Percentiles rank a stretch among this genome's conserved stretches.
Evolutionary conservation across 1,140 invertebrate genomes (phyloP).

Genomic region (Caerostris darwini): DNA sequence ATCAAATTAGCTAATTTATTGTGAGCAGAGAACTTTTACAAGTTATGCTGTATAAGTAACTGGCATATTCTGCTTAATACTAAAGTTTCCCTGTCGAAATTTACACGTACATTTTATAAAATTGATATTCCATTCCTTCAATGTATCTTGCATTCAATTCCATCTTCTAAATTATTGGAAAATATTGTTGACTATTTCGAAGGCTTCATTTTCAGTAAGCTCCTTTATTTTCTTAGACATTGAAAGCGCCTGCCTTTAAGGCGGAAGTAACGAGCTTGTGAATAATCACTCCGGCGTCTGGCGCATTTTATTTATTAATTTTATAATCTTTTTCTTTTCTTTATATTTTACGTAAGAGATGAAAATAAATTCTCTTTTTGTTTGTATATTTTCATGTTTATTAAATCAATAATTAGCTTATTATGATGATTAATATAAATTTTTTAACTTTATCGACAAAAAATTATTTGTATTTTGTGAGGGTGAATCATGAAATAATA

Average conservation of each 20-base stretch:
- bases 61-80: too few relatives aligned
- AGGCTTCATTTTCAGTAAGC: not conserved
- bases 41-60: too few relatives aligned
- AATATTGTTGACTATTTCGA: not conserved
- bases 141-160: not conserved
- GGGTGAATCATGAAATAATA: too few relatives aligned
- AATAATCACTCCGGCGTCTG: not conserved
- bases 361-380: not conserved
- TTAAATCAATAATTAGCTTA: not conserved
- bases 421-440: not conserved
- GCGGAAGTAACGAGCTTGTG: constrained; percentile 7
- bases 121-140: too few relatives aligned
- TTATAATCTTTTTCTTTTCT: not conserved
- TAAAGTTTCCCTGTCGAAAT: too few relatives aligned
- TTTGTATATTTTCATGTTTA: not conserved
- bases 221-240: not conserved
- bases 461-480: not conserved
- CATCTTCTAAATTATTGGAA: not conserved
- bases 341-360: not conserved
- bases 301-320: not conserved
- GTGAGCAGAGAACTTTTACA: too few relatives aligned
- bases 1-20: too few relatives aligned
- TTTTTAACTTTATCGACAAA: not conserved
- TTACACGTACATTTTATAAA: too few relatives aligned
- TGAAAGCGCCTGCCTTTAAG: not conserved